Evolutionary conservation across 64 coral and sea anemone species (phyloP).

Genomic region (Stichodactyla helianthus): DNA sequence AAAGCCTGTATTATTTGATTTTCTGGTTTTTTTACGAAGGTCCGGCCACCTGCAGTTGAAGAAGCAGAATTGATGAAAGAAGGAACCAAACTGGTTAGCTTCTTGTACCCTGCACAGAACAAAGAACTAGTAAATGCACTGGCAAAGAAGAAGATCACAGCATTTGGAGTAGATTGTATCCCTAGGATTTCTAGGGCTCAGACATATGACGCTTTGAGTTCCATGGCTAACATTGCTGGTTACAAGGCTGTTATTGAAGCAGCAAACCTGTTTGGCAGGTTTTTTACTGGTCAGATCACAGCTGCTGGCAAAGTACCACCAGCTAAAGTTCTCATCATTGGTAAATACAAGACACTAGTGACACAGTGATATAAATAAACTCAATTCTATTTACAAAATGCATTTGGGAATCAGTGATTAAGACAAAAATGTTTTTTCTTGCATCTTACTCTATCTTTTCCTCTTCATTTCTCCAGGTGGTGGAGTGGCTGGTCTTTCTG

Average conservation of each 20-base stretch:
- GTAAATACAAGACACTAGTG: conserved; percentile 8
- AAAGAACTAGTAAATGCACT: conserved; percentile 73
- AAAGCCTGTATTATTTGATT: not conserved
- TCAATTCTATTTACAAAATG: too few relatives aligned
- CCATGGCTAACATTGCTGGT: conserved; percentile 99
- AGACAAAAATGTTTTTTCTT: too few relatives aligned
- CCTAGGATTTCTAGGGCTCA: conserved; percentile 93
- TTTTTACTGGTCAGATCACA: conserved; percentile 97
- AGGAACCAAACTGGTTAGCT: conserved; percentile 84
- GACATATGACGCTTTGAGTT: conserved; percentile 82
- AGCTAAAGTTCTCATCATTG: conserved; percentile 91
- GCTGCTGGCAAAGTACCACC: conserved; percentile 98
- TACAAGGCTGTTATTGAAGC: conserved; percentile 97
- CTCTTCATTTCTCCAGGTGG: conserved; percentile 51
- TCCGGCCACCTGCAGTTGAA: conserved; percentile 75
- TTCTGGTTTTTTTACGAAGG: conserved; percentile 38
- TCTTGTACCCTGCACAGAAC: conserved; percentile 96
- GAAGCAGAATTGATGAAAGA: conserved; percentile 95
- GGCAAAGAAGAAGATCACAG: conserved; percentile 77
- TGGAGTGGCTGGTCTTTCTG: conserved; percentile 90
- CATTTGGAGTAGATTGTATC: conserved; percentile 94
- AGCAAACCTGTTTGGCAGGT: conserved; percentile 95
- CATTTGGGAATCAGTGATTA: too few relatives aligned
- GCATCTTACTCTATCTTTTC: too few relatives aligned
- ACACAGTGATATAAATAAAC: too few relatives aligned